Percentiles rank a stretch among this genome's conserved stretches.
Conservation (phyloP, 2,888 invertebrate genomes). For the Bellardia pandia region DNA sequence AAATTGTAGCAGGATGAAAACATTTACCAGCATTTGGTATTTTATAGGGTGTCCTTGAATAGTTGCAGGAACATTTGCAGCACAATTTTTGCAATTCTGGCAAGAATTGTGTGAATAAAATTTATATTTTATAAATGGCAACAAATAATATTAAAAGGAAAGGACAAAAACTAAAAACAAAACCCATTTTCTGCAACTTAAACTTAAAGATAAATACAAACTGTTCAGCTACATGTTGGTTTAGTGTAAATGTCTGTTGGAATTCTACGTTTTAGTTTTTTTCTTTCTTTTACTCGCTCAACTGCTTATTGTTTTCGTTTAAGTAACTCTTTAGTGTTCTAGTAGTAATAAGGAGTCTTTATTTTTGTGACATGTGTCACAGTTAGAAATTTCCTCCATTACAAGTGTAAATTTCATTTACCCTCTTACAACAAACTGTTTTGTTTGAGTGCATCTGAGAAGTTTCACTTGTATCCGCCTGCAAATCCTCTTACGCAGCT, state of each 20-base stretch:
- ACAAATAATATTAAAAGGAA: too few species aligned
- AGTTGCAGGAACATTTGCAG: background rate
- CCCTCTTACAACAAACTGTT: background rate
- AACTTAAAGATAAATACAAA: too few species aligned
- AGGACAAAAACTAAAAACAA: background rate
- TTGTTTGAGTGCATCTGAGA: background rate
- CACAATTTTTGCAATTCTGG: background rate
- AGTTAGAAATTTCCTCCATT: constrained; percentile 32
- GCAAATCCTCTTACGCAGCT: constrained; percentile 5
- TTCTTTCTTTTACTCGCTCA: background rate
- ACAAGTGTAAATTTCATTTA: constrained; percentile 36
- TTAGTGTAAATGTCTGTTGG: background rate
- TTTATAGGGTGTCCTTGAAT: background rate
- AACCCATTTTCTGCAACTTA: background rate
- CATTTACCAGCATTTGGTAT: background rate
- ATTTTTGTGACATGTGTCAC: constrained; percentile 41
- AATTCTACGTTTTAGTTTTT: background rate
- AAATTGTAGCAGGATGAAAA: background rate
- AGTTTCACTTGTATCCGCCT: background rate
- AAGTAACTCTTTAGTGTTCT: constrained; percentile 18
- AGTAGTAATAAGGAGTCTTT: constrained; percentile 23
- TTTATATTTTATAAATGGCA: background rate
- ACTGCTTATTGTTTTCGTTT: background rate
- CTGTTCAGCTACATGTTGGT: too few species aligned
- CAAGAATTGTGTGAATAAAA: background rate